phyloP scores from a whole-genome alignment of 2,888 invertebrate genomes.

The Agonopterix subpropinquella region DNA sequence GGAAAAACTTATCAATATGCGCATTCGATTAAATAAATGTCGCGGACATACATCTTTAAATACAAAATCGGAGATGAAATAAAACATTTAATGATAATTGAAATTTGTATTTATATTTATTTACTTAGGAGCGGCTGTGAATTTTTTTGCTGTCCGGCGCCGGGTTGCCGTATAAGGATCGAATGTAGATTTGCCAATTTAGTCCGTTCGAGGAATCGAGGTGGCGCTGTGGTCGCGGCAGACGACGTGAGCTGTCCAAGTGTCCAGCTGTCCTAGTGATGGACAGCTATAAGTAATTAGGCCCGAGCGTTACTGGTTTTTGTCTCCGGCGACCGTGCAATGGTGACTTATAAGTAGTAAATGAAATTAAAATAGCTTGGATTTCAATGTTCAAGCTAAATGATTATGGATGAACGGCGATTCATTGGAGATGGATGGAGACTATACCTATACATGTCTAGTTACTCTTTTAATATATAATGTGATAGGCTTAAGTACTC shows the following conservation, averaged over 20 bases:
- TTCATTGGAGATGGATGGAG: conserved; percentile 6
- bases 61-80: conserved; percentile 59
- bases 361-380: conserved; percentile 29
- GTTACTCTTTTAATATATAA: too few relatives aligned
- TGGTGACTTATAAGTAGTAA: conserved; percentile 18
- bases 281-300: conserved; percentile 44
- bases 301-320: conserved; percentile 30
- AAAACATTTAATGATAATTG: conserved; percentile 69
- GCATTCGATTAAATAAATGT: conserved; percentile 61
- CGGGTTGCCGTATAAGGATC: conserved; percentile 49
- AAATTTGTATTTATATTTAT: conserved; percentile 73
- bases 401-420: conserved; percentile 8
- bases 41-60: conserved; percentile 45
- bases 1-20: conserved; percentile 68
- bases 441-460: background rate
- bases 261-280: conserved; percentile 36
- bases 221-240: conserved; percentile 28
- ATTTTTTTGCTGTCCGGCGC: conserved; percentile 55
- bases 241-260: conserved; percentile 21
- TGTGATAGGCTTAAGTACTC: too few relatives aligned
- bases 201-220: conserved; percentile 56
- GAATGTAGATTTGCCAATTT: conserved; percentile 65
- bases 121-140: conserved; percentile 49
- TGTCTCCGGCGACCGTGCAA: conserved; percentile 15
- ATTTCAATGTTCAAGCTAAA: conserved; percentile 18